These are phyloP conservation scores for Apistogramma diplotaenia DNA, from an alignment of 2,113 vertebrate species.

Conservation along the genomic window DNA sequence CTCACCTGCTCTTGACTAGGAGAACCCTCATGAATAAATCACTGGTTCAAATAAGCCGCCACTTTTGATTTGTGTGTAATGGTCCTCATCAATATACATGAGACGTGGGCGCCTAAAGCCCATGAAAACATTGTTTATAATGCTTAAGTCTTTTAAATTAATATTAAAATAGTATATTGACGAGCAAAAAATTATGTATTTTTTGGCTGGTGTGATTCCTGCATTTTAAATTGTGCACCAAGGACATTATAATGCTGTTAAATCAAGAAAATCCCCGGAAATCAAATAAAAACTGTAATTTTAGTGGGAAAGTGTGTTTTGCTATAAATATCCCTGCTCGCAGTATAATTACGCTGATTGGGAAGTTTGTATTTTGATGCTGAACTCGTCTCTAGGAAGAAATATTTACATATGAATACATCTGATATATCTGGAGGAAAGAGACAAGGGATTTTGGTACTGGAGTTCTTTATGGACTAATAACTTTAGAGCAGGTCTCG, in stretches of 20 bases:
- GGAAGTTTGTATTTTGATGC: neutral
- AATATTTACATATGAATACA: neutral
- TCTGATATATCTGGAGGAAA: neutral
- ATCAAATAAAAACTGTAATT: neutral
- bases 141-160: neutral
- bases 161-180: neutral
- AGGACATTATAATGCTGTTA: neutral
- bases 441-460: neutral
- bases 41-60: neutral
- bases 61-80: neutral
- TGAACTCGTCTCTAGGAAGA: neutral
- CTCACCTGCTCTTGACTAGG: neutral
- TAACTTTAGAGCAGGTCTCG: neutral
- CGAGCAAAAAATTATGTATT: neutral
- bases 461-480: neutral
- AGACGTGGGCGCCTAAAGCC: neutral
- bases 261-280: neutral
- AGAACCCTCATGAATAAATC: neutral
- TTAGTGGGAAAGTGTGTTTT: neutral
- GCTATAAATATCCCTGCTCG: neutral
- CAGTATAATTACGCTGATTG: rapidly evolving
- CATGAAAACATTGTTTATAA: neutral
- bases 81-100: neutral
- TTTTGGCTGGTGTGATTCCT: neutral
- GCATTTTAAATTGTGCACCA: neutral